A percentile compares a stretch with the other conserved stretches of the same genome.
Evolutionary conservation across 1,140 invertebrate species (phyloP).

Genomic region (Pseudoatta argentina): DNA sequence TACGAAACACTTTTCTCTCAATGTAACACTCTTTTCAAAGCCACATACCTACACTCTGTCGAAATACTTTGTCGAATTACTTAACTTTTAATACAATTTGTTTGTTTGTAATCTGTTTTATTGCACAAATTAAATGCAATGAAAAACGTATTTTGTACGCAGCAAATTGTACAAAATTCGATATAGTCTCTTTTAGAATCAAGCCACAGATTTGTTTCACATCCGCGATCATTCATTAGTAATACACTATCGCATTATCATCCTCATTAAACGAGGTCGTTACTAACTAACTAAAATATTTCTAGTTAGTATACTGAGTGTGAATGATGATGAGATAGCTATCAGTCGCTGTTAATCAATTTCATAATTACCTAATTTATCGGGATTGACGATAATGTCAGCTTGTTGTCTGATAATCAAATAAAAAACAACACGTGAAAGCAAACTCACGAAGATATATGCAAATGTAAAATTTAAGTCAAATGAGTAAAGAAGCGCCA

Average conservation of each 20-base stretch:
- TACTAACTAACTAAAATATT: conserved; percentile 58
- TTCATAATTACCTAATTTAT: conserved; percentile 40
- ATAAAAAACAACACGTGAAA: background rate
- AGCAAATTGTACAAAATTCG: background rate
- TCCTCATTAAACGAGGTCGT: conserved; percentile 46
- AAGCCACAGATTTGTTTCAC: conserved; percentile 13
- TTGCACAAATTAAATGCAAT: conserved; percentile 1
- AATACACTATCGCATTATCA: conserved; percentile 39
- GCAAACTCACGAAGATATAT: background rate
- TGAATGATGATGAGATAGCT: conserved; percentile 48
- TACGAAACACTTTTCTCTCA: no score
- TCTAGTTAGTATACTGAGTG: conserved; percentile 14
- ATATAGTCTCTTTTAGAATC: conserved; percentile 23
- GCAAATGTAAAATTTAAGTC: background rate
- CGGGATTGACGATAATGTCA: background rate
- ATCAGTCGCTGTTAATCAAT: conserved; percentile 39
- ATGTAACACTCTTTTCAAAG: background rate
- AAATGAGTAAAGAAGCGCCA: no score
- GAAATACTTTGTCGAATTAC: background rate
- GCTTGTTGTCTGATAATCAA: conserved; percentile 18
- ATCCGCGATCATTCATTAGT: conserved; percentile 42
- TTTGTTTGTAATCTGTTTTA: conserved; percentile 1
- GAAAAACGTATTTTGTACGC: conserved; percentile 5
- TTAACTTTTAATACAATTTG: conserved; percentile 2
- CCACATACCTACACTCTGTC: background rate